A percentile compares a stretch with the other conserved stretches of the same genome.
phyloP scores from a whole-genome alignment of 2,888 invertebrate genomes.

The Agriopis aurantiaria region DNA sequence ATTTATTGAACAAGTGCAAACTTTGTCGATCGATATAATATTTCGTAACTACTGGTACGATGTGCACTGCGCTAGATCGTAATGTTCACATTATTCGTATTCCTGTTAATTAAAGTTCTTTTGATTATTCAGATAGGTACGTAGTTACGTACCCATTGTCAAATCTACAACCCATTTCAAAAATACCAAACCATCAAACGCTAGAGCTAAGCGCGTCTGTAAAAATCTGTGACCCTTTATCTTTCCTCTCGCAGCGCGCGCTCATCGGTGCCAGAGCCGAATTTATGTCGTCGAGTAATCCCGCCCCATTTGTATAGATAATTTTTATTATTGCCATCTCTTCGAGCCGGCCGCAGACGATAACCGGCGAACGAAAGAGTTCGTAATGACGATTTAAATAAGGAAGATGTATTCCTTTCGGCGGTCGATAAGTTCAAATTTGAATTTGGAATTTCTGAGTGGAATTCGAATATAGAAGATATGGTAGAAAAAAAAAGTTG shows the following conservation, averaged over 20 bases:
- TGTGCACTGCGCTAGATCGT: no score
- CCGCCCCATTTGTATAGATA: slow-evolving; percentile 86
- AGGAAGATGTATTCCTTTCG: slow-evolving; percentile 85
- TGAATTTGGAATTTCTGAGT: slow-evolving; percentile 73
- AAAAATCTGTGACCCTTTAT: slow-evolving; percentile 85
- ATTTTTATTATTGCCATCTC: slow-evolving; percentile 87
- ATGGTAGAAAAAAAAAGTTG: slow-evolving; percentile 34
- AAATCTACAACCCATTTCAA: slow-evolving; percentile 4
- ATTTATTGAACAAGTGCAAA: no score
- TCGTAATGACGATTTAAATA: slow-evolving; percentile 86
- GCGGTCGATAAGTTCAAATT: slow-evolving; percentile 79
- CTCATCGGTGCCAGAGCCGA: slow-evolving; percentile 84
- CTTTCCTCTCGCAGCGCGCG: slow-evolving; percentile 73
- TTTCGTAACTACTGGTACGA: no score
- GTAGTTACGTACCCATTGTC: background rate
- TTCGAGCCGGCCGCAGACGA: slow-evolving; percentile 79
- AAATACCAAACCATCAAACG: slow-evolving; percentile 53
- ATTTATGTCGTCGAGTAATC: slow-evolving; percentile 86
- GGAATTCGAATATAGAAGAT: slow-evolving; percentile 68
- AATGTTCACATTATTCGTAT: no score
- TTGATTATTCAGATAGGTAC: background rate
- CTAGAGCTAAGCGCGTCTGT: slow-evolving; percentile 67
- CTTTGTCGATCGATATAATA: no score
- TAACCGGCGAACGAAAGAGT: slow-evolving; percentile 83
- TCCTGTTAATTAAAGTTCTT: background rate